Evolutionary conservation across 2,888 invertebrate species (phyloP).

Genomic region (Andrena praecox): DNA sequence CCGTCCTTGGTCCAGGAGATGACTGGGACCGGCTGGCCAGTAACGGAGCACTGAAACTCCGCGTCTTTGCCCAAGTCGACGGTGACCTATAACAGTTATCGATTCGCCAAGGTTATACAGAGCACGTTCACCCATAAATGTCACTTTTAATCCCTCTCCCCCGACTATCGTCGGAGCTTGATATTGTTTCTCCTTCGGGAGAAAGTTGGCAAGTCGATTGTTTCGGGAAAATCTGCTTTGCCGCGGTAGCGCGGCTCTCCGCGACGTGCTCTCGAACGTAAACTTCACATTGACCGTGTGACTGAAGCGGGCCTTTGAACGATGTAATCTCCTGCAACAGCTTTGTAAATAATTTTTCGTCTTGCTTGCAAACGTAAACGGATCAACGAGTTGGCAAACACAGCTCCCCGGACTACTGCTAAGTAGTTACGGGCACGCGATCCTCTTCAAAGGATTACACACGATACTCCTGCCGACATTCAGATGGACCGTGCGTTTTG

Average conservation of each 20-base stretch:
- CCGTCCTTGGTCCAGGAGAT: constrained; percentile 86
- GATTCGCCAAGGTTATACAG: constrained; percentile 87
- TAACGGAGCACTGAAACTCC: constrained; percentile 94
- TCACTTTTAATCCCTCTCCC: constrained; percentile 47
- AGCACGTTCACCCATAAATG: constrained; percentile 78
- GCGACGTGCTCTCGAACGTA: constrained; percentile 6
- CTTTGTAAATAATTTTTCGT: not conserved
- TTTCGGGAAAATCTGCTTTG: constrained; percentile 23
- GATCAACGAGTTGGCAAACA: not conserved
- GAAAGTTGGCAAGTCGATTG: constrained; percentile 29
- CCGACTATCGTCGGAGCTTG: constrained; percentile 29
- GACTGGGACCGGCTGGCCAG: constrained; percentile 90
- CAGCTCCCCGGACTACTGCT: not conserved
- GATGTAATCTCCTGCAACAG: not conserved
- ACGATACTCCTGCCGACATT: not conserved
- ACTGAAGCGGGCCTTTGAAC: not conserved
- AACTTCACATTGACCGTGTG: not conserved
- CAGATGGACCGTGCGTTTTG: not conserved
- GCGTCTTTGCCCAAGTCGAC: constrained; percentile 94
- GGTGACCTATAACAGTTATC: constrained; percentile 88
- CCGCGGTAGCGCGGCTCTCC: not conserved
- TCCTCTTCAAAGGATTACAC: constrained; percentile 1
- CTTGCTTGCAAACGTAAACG: not conserved
- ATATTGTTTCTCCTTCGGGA: constrained; percentile 18
- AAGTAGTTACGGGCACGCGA: not conserved